Conservation (phyloP, 2,797 vertebrate genomes). For the Sebastes wilsoni region DNA sequence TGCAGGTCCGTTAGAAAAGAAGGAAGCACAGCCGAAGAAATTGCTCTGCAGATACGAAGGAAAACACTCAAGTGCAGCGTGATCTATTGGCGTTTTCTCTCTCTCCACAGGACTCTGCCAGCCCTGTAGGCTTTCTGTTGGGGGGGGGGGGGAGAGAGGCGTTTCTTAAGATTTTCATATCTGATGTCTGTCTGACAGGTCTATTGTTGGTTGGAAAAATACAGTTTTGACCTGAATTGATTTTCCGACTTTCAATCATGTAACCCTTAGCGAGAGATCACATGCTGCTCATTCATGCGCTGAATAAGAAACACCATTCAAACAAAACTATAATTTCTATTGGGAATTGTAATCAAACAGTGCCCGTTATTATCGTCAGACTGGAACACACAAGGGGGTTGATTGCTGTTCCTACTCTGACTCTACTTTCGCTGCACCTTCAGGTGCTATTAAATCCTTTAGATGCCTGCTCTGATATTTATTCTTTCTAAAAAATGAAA, state of each 20-base stretch:
- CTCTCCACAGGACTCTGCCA: conserved; percentile 7
- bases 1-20: conserved; percentile 4
- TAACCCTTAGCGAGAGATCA: conserved; percentile 7
- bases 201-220: conserved; percentile 3
- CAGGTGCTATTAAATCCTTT: background rate
- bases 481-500: conserved; percentile 1
- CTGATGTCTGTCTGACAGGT: conserved; percentile 15
- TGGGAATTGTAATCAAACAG: conserved; percentile 6
- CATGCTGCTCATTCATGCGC: conserved; percentile 4
- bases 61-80: conserved; percentile 6
- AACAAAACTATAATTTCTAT: background rate
- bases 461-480: background rate
- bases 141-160: background rate
- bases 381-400: conserved; percentile 1
- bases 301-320: conserved; percentile 14
- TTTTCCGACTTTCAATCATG: conserved; percentile 17
- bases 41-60: conserved; percentile 26
- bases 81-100: conserved; percentile 17
- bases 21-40: conserved; percentile 3
- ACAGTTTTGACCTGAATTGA: conserved; percentile 4
- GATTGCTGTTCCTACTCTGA: conserved; percentile 11
- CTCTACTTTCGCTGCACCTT: background rate
- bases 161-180: conserved; percentile 1
- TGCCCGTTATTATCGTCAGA: background rate
- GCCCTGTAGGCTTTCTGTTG: background rate